These are phyloP conservation scores for Malurus alboscapulatus DNA, from an alignment of 2,113 vertebrate genomes.

Conservation along the genomic window DNA sequence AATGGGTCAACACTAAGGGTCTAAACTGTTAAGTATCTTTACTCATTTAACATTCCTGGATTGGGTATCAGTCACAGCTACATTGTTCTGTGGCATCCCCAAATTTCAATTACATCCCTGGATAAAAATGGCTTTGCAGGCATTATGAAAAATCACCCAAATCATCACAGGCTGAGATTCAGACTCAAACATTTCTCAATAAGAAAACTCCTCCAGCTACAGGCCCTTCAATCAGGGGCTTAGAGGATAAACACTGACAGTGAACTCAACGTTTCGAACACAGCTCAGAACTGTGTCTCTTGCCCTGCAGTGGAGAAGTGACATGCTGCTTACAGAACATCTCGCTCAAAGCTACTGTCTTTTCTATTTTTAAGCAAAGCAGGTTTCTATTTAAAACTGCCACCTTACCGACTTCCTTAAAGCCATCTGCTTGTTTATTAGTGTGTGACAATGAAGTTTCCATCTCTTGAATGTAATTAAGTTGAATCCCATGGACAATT, in stretches of 20 bases:
- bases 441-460: neutral
- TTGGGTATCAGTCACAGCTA: neutral
- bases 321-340: neutral
- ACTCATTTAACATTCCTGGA: neutral
- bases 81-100: fast-evolving
- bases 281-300: neutral
- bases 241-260: conserved; percentile 3
- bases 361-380: neutral
- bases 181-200: neutral
- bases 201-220: neutral
- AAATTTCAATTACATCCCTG: neutral
- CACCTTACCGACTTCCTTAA: neutral
- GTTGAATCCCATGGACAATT: neutral
- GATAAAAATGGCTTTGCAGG: neutral
- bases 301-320: neutral
- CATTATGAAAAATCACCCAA: neutral
- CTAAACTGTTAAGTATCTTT: neutral
- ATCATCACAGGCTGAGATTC: neutral
- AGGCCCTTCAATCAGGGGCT: neutral
- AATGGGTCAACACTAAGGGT: neutral
- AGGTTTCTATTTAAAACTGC: conserved; percentile 16
- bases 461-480: neutral
- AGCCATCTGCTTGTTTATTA: neutral
- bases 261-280: neutral
- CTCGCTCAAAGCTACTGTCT: neutral